A percentile compares a stretch with the other conserved stretches of the same genome.
Conservation (phyloP, 2,888 invertebrate genomes). For the Diplazon laetatorius region DNA sequence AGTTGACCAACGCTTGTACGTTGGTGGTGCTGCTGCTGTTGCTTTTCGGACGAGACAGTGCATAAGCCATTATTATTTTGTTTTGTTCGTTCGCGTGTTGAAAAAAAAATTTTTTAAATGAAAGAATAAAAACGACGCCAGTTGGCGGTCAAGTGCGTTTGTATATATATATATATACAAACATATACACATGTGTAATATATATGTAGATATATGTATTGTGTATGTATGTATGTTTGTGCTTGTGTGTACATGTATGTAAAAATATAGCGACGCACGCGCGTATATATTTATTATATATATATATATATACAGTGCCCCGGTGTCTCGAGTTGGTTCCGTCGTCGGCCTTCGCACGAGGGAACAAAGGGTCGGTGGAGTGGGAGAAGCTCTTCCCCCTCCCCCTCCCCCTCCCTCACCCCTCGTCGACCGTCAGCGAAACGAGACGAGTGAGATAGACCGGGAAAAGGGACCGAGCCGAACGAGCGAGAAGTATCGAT, state of each 20-base stretch:
- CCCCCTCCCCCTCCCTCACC: too few species aligned
- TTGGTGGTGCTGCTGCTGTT: slow-evolving; percentile 8
- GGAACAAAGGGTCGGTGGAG: slow-evolving; percentile 67
- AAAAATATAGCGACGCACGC: too few species aligned
- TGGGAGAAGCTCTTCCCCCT: slow-evolving; percentile 32
- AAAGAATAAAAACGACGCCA: too few species aligned
- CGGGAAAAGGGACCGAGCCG: slow-evolving; percentile 64
- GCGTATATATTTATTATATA: too few species aligned
- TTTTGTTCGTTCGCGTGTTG: slow-evolving; percentile 49
- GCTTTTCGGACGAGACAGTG: slow-evolving; percentile 27
- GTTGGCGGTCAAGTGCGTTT: slow-evolving; percentile 56
- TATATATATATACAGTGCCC: slow-evolving; percentile 47
- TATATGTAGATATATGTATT: slow-evolving; percentile 27
- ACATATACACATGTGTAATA: slow-evolving; percentile 24
- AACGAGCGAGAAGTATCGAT: slow-evolving; percentile 72
- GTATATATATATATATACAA: slow-evolving; percentile 48
- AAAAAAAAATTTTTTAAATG: too few species aligned
- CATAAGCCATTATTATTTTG: slow-evolving; percentile 29
- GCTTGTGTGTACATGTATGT: too few species aligned
- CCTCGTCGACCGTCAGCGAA: too few species aligned
- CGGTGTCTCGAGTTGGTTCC: slow-evolving; percentile 54
- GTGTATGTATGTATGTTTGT: too few species aligned
- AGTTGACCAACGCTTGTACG: not conserved
- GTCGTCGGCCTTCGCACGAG: slow-evolving; percentile 66
- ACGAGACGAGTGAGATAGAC: slow-evolving; percentile 51